phyloP scores from a whole-genome alignment of 2,113 vertebrate species.

The Nycticorax nycticorax region DNA sequence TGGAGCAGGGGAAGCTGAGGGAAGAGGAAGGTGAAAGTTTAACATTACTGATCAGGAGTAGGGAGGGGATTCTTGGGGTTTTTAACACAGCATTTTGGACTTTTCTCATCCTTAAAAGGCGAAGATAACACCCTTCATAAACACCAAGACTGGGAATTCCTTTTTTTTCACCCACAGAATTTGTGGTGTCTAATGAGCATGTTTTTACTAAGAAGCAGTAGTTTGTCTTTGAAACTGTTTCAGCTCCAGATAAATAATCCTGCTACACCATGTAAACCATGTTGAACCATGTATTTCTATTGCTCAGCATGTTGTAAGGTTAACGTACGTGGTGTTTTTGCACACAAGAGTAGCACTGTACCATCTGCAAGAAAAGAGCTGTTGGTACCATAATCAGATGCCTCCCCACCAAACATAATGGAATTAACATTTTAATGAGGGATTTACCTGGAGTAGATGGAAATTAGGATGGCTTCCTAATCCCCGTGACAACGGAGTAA shows the following conservation, averaged over 20 bases:
- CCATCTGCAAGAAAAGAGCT: neutral
- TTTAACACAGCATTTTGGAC: neutral
- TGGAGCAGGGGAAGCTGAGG: neutral
- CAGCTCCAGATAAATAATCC: neutral
- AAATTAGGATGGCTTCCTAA: constrained; percentile 16
- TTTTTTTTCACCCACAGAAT: neutral
- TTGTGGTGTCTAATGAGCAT: neutral
- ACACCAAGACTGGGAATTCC: neutral
- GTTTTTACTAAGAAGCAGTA: neutral
- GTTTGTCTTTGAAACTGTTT: neutral
- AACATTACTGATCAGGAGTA: neutral
- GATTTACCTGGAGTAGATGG: neutral
- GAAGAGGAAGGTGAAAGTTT: neutral
- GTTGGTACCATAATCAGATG: neutral
- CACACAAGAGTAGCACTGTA: neutral
- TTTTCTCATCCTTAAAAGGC: neutral
- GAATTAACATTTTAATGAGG: neutral
- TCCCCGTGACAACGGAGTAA: neutral
- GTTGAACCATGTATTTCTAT: neutral
- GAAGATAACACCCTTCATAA: neutral
- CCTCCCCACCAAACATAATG: neutral
- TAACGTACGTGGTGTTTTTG: neutral
- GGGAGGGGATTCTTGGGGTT: neutral
- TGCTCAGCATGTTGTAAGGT: neutral
- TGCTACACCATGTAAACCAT: rapidly evolving